Base-by-base conservation (phyloP, 2,797 vertebrate species). In the Coccyzus lansbergi region DNA sequence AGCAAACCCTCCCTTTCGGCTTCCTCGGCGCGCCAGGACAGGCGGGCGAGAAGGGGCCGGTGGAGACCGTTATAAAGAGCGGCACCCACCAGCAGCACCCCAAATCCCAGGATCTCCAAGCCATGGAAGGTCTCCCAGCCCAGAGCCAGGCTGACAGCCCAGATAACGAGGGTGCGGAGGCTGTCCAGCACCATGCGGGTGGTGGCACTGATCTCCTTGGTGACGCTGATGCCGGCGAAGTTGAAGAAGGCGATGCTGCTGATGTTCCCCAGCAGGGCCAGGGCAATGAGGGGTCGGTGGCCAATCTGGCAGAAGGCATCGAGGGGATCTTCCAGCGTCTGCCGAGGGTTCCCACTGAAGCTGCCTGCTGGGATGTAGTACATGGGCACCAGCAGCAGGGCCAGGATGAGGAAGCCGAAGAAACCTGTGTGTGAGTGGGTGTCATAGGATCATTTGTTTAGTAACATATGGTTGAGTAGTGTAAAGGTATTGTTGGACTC, bases 201-300 rank as follows among this genome's bases (percentile, higher is more conserved):
- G 96, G 99, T 99, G 97, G 99, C 99, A 14, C 99, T 99, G 91
- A 99, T 98, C 96, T 99, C 99, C 80, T 99, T 99, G 51, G 99
- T 99, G 96, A 99, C 99, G 3, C 99, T 99, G 98, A 99, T 98
- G 59, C 99, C 99, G 1, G 99, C 99, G 1, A 99, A 99, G 97
- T 99, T 99, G 97, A 99, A 99, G 98, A 99, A 99, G 85, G 99
- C 98, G 16, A 99, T 99, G 97, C 99, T 99, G 93, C 98, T 97
- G 4, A 98, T 98, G 98, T 99, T 99, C 40, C 98, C 99, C 90
- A 99, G 96, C 83, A 99, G 97, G 0, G 99, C 99, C 92, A 99
- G 13, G 5, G 98, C 15, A 48, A 99, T 99, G 48, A 99, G 98
- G 0, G 99, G 99, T 48, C 97, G 95, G 81, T 95, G 92, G 59